Evolutionary conservation across 2,888 invertebrate species (phyloP).

Genomic region (Trachelus iudaicus): DNA sequence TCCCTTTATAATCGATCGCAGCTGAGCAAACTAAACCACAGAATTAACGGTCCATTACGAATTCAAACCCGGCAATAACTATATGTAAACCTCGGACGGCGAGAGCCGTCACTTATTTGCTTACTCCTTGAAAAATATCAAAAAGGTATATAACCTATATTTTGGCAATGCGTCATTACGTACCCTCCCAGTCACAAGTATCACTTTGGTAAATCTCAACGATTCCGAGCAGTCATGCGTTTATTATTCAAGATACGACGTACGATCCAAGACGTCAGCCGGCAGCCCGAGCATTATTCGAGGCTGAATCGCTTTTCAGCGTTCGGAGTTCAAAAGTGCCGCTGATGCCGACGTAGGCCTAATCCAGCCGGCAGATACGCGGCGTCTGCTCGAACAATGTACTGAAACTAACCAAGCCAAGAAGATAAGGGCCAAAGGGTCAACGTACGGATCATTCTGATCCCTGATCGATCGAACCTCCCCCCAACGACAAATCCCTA

Average conservation of each 20-base stretch:
- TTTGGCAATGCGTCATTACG: not conserved
- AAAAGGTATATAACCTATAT: not conserved
- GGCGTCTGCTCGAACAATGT: not conserved
- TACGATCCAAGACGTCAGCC: not conserved
- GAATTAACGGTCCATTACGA: conserved; percentile 58
- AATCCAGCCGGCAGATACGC: conserved; percentile 1
- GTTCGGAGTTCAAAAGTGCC: not conserved
- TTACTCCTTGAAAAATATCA: not conserved
- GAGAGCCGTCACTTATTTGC: not conserved
- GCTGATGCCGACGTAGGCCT: not conserved
- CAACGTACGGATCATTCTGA: not conserved
- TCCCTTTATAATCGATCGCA: conserved; percentile 30
- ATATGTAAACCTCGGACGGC: not conserved
- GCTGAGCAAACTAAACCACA: conserved; percentile 58
- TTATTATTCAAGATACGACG: not conserved
- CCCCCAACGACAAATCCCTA: not conserved
- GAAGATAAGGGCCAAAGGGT: not conserved
- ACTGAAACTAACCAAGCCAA: not conserved
- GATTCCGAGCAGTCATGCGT: not conserved
- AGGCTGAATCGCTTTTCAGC: not conserved
- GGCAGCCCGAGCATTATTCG: not conserved
- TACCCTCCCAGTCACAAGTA: not conserved
- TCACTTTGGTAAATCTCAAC: not conserved
- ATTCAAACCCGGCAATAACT: conserved; percentile 45
- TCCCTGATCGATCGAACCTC: not conserved